Evolutionary conservation across 2,888 invertebrate genomes (phyloP), one percentile per base, ranked within the genome.

Genomic region (Emmelina monodactyla): DNA sequence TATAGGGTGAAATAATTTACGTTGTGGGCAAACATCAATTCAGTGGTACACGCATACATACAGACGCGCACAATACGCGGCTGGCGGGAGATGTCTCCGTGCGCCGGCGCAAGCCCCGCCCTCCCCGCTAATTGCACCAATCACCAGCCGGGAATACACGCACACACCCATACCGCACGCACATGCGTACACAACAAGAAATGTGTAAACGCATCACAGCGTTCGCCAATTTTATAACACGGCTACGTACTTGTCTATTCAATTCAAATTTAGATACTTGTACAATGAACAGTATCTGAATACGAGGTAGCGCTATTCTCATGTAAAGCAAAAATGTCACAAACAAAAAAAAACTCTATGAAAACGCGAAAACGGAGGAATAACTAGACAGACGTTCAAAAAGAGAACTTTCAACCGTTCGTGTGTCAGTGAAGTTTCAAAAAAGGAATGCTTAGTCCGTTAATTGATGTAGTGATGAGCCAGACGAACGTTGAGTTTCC

Each of bases 81-180:
- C n/a, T n/a, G 29, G 29, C 29, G 29, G 66, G 72, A 69, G 62
- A 72, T 79, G 76, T 78, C 78, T 64, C 64, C 55, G 55, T 60
- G 67, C 70, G 71, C 65, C 49, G 50, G 58, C 75, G 68, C 69
- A 67, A 56, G 69, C 71, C 66, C 66, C 75, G 69, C 75, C 76
- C 65, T 55, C 56, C 56, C 48, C 52, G 52, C 69, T 76, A 78
- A 78, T 78, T 79, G 76, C 78, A 62, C 79, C 79, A 79, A 78
- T 79, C 78, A 70, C 69, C 57, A 68, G 49, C 53, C 49, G 53
- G 53, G 58, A 65, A 51, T 55, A 51, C 53, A 53, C 46, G 46
- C 52, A 48, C 50, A 32, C 38, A 14, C 5, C 14, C 13, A 16
- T 40, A 45, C 43, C 47, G 41, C 42, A 36, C 43, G 47, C 39